Evolutionary conservation across 2,888 invertebrate genomes (phyloP).

Genomic region (Odontocolon sp.): DNA sequence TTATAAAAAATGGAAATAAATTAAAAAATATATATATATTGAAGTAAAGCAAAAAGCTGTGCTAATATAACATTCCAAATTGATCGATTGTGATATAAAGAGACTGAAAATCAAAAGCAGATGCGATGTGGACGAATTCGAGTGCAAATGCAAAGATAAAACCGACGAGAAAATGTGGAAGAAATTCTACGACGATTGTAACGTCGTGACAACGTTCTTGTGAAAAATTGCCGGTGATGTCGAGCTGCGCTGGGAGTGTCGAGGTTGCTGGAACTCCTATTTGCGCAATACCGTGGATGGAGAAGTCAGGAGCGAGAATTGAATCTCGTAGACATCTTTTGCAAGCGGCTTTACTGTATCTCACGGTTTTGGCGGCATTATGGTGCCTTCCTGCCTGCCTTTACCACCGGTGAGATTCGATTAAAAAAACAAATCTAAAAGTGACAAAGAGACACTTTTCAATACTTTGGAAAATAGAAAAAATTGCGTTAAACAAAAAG

Average conservation of each 20-base stretch:
- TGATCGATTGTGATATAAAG: slow-evolving; percentile 31
- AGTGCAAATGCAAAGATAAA: slow-evolving; percentile 17
- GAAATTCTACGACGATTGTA: background rate
- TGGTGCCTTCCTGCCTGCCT: slow-evolving; percentile 74
- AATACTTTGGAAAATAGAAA: background rate
- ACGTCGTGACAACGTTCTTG: background rate
- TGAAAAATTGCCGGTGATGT: slow-evolving; percentile 38
- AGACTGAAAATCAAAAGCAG: background rate
- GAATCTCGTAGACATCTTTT: slow-evolving; percentile 69
- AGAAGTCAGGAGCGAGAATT: slow-evolving; percentile 64
- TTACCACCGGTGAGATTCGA: slow-evolving; percentile 73
- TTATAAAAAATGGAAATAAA: too few species aligned
- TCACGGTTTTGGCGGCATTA: slow-evolving; percentile 70
- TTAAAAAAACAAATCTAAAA: background rate
- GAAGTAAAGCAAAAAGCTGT: background rate
- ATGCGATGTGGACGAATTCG: slow-evolving; percentile 44
- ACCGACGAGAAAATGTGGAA: slow-evolving; percentile 22
- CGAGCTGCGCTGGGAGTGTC: slow-evolving; percentile 23
- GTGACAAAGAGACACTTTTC: background rate
- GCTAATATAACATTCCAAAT: slow-evolving; percentile 1
- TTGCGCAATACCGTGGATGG: slow-evolving; percentile 69
- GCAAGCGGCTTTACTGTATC: slow-evolving; percentile 72
- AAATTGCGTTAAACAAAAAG: too few species aligned
- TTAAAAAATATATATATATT: background rate
- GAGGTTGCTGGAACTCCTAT: slow-evolving; percentile 49